Percentiles rank a stretch among this genome's conserved stretches.
phyloP scores from a whole-genome alignment of 2,888 invertebrate genomes.

The Anthophora plumipes region DNA sequence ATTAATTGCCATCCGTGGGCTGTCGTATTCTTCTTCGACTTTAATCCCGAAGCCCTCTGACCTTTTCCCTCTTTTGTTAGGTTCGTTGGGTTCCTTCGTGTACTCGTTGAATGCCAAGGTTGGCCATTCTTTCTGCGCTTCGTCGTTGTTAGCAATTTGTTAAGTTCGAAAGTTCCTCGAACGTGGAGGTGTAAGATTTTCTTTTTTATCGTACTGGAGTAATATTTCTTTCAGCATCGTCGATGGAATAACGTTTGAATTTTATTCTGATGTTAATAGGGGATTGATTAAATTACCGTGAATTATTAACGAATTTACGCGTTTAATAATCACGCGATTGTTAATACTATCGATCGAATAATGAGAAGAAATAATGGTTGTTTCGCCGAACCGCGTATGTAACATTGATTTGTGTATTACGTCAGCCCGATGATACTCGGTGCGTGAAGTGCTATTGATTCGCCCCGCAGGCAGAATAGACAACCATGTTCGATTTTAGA shows the following conservation, averaged over 20 bases:
- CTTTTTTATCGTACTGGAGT: no score
- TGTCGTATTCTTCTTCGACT: not conserved
- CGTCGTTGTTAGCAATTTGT: no score
- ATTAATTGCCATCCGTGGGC: not conserved
- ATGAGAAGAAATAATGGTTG: slow-evolving; percentile 57
- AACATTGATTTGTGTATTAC: slow-evolving; percentile 76
- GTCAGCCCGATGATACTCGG: slow-evolving; percentile 77
- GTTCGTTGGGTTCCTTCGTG: not conserved
- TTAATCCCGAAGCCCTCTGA: not conserved
- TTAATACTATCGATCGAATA: slow-evolving; percentile 56
- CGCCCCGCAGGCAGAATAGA: slow-evolving; percentile 73
- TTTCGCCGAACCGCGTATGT: slow-evolving; percentile 46
- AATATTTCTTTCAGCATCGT: no score
- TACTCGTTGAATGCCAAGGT: slow-evolving; percentile 23
- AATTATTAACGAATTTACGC: no score
- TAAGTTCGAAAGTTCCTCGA: not conserved
- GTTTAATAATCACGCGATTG: not conserved
- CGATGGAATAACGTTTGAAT: no score
- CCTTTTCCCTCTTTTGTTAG: slow-evolving; percentile 1
- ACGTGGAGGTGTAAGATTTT: not conserved
- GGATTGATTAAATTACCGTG: no score
- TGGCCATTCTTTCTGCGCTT: not conserved
- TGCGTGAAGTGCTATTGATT: slow-evolving; percentile 80
- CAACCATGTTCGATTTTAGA: slow-evolving; percentile 78
- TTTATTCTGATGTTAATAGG: no score